Percentiles rank a stretch among this genome's conserved stretches.
Evolutionary conservation across 1,140 invertebrate species (phyloP).

Genomic region (Sarcophaga bullata): DNA sequence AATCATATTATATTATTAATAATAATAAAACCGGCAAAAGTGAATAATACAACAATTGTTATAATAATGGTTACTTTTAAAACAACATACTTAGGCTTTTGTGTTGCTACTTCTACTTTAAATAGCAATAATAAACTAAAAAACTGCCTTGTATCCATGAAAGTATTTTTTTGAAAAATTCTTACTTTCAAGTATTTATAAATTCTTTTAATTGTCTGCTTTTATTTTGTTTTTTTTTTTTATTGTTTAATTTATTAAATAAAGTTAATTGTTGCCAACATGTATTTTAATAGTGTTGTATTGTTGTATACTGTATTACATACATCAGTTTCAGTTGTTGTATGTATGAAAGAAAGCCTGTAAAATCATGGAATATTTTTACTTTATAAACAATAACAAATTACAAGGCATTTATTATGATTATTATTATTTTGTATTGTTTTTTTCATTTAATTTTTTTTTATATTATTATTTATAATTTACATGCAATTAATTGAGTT

Average conservation of each 20-base stretch:
- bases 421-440: not conserved
- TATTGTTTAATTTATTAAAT: not conserved
- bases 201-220: too few relatives aligned
- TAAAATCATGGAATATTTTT: not conserved
- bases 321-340: not conserved
- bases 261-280: slow-evolving; percentile 5
- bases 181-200: too few relatives aligned
- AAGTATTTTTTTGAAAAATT: too few relatives aligned
- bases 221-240: not conserved
- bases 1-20: not conserved
- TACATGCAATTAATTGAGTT: slow-evolving; percentile 15
- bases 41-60: not conserved
- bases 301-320: not conserved
- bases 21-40: not conserved
- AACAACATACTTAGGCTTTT: not conserved
- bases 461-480: slow-evolving; percentile 1
- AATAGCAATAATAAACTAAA: not conserved
- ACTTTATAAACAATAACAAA: slow-evolving; percentile 1
- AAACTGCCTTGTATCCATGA: too few relatives aligned
- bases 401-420: slow-evolving; percentile 6
- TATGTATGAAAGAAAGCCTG: not conserved
- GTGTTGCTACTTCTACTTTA: too few relatives aligned
- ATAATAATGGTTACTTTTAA: not conserved
- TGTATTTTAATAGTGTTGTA: not conserved
- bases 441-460: not conserved